Evolutionary conservation across 2,888 invertebrate genomes (phyloP).

Genomic region (Ganaspis brasiliensis): DNA sequence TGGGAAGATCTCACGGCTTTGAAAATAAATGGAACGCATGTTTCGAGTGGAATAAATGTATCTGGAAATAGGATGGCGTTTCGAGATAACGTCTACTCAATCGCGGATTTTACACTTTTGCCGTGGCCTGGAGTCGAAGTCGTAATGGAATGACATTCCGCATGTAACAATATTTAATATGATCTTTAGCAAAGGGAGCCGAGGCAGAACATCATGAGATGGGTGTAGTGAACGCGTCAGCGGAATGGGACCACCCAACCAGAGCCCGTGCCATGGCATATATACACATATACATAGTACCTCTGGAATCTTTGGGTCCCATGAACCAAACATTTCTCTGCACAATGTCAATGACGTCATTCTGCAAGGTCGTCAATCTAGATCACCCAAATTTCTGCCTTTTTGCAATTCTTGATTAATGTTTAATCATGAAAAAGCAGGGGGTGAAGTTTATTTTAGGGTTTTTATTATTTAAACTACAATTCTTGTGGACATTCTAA

Average conservation of each 20-base stretch:
- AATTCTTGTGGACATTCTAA: too few relatives aligned
- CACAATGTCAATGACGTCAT: slow-evolving; percentile 56
- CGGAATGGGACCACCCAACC: slow-evolving; percentile 79
- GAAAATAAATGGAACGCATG: slow-evolving; percentile 28
- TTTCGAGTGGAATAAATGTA: slow-evolving; percentile 24
- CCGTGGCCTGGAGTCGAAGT: slow-evolving; percentile 49
- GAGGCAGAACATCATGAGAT: slow-evolving; percentile 74
- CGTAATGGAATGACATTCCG: slow-evolving; percentile 70
- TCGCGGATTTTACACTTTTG: slow-evolving; percentile 57
- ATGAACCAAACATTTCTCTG: slow-evolving; percentile 66
- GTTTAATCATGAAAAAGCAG: too few relatives aligned
- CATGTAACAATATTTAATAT: slow-evolving; percentile 77
- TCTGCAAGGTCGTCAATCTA: slow-evolving; percentile 8
- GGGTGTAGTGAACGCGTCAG: slow-evolving; percentile 78
- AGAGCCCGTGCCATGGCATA: slow-evolving; percentile 74
- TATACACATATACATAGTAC: slow-evolving; percentile 64
- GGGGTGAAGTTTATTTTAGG: too few relatives aligned
- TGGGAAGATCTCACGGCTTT: slow-evolving; percentile 14
- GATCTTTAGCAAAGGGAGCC: slow-evolving; percentile 74
- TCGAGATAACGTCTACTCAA: slow-evolving; percentile 34
- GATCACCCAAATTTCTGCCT: too few relatives aligned
- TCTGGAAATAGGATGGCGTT: slow-evolving; percentile 28
- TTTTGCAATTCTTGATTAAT: too few relatives aligned
- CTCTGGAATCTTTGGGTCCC: slow-evolving; percentile 68
- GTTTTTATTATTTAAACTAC: too few relatives aligned